Base-by-base conservation (phyloP, 2,113 vertebrate species). In the Myrmecobius fasciatus region DNA sequence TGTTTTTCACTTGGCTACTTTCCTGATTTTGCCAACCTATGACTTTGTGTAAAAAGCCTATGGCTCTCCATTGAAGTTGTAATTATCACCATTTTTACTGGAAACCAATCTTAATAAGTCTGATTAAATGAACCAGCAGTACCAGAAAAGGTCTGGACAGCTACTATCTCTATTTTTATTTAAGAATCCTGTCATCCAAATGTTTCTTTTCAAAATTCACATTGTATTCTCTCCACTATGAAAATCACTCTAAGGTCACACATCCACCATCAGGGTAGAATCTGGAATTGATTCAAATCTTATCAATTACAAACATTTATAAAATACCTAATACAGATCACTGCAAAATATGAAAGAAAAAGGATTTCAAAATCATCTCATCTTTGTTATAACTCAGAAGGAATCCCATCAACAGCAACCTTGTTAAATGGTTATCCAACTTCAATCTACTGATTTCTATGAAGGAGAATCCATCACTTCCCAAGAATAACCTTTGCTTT, bases 1-100 rank as follows among this genome's bases (percentile, higher is more conserved):
- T 92, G 91, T 91, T 43, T 93, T 96, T 91, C 17, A 67, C 28
- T 53, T 92, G 0, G n/a, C 52, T 51, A 51, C 25, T n/a, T 90
- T 96, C 67, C 3, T 26, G 49, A 47, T 91, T 93, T 43, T 95
- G 49, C 28, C 36, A 51, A 60, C 60, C 52, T 89, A 17, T 54
- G 93, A 95, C 11, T 93, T 52, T 60, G 8, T 22, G 1, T 11
- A 25, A 49, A 94, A 75, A 54, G 51, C 7, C 56, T 46, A 54
- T 8, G 47, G 8, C 9, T 90, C 83, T 89, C 46, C 47, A 90
- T 92, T 43, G 48, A n/a, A 94, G 26, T 54, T 92, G 88, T 90
- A 36, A 51, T 95, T 90, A 28, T 2, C 0, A 60, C 26, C 94
- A 88, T 60, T 94, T 83, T 67, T 47, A 2, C 53, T 56, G 47